Conservation (phyloP, 2,797 vertebrate species). For the Knipowitschia caucasica region DNA sequence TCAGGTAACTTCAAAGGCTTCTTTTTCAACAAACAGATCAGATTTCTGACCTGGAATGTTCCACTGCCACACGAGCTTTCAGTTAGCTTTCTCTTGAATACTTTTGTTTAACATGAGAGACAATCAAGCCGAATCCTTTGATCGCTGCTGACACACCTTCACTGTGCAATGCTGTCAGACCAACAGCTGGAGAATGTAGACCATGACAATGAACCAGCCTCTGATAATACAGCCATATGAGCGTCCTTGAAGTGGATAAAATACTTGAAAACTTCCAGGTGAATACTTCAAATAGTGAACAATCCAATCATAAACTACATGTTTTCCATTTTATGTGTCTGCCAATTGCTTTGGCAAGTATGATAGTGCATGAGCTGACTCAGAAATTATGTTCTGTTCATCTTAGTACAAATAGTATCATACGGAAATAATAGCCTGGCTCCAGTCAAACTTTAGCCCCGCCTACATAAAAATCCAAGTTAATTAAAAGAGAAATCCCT, state of each 20-base stretch:
- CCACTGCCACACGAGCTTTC: slow-evolving; percentile 23
- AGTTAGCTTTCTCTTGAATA: slow-evolving; percentile 17
- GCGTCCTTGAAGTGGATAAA: slow-evolving; percentile 8
- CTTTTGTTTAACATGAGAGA: slow-evolving; percentile 47
- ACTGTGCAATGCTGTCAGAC: slow-evolving; percentile 22
- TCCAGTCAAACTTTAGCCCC: too few relatives aligned
- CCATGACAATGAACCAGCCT: slow-evolving; percentile 10
- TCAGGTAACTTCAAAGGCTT: slow-evolving; percentile 59
- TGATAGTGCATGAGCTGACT: slow-evolving; percentile 1
- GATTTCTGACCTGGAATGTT: slow-evolving; percentile 44
- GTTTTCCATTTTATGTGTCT: slow-evolving; percentile 37
- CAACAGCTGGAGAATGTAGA: slow-evolving; percentile 22
- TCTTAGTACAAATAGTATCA: not conserved
- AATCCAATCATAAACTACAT: slow-evolving; percentile 37
- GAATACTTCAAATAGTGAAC: slow-evolving; percentile 32
- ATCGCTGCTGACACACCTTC: slow-evolving; percentile 23
- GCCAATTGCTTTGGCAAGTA: slow-evolving; percentile 23
- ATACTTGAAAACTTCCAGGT: slow-evolving; percentile 30
- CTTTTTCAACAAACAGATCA: slow-evolving; percentile 42
- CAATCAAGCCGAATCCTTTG: slow-evolving; percentile 34
- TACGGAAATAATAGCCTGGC: too few relatives aligned
- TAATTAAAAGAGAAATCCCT: too few relatives aligned
- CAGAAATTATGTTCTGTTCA: not conserved
- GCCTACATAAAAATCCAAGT: too few relatives aligned
- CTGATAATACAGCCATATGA: not conserved